Evolutionary conservation across 2,797 vertebrate species (phyloP).

Genomic region (Sebastes vulpes): DNA sequence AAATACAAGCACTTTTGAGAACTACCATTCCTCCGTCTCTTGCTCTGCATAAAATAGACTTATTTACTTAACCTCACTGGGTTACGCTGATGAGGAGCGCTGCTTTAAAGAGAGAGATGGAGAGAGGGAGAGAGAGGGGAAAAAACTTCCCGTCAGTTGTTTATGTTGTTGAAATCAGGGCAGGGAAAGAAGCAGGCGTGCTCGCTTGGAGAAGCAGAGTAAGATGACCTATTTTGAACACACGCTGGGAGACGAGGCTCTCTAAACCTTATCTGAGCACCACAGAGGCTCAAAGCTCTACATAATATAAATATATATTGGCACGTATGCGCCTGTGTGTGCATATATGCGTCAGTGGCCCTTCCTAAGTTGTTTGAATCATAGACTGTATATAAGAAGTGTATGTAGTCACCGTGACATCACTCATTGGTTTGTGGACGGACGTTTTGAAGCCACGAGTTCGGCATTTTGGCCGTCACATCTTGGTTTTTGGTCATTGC

Average conservation of each 20-base stretch:
- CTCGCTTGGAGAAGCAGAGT: slow-evolving; percentile 50
- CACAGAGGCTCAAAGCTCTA: slow-evolving; percentile 13
- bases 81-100: slow-evolving; percentile 63
- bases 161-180: slow-evolving; percentile 82
- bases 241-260: slow-evolving; percentile 37
- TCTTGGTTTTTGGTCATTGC: background rate
- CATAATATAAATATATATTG: slow-evolving; percentile 3
- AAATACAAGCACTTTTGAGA: slow-evolving; percentile 50
- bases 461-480: background rate
- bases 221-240: slow-evolving; percentile 81
- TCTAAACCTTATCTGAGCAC: slow-evolving; percentile 41
- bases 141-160: slow-evolving; percentile 70
- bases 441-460: background rate
- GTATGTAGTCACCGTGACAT: background rate
- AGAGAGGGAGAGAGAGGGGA: background rate
- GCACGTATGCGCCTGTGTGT: background rate
- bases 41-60: slow-evolving; percentile 65
- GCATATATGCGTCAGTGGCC: background rate
- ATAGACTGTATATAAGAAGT: background rate
- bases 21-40: background rate
- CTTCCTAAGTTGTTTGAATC: background rate
- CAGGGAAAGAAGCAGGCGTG: slow-evolving; percentile 57
- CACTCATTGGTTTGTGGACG: background rate
- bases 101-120: slow-evolving; percentile 39
- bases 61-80: slow-evolving; percentile 74